phyloP scores from a whole-genome alignment of 2,888 invertebrate species.

The Bhutanitis thaidina region DNA sequence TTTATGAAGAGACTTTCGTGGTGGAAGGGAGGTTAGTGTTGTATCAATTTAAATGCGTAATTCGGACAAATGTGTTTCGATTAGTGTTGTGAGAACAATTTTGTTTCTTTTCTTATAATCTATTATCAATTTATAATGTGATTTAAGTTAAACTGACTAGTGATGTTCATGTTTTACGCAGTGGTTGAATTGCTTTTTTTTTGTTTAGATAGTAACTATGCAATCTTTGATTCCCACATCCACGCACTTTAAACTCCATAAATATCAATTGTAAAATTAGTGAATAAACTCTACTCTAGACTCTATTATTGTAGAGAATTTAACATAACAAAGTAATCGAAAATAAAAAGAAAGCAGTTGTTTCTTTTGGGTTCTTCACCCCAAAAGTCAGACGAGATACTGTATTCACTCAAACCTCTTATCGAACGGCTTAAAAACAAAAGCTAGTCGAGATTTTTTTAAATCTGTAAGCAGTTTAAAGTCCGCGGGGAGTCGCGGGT shows the following conservation, averaged over 20 bases:
- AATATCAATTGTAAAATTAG: too few species aligned
- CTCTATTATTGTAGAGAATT: too few species aligned
- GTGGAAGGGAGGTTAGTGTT: constrained; percentile 33
- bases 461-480: constrained; percentile 67
- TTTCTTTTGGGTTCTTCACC: neutral
- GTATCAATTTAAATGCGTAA: constrained; percentile 70
- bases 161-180: neutral
- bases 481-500: constrained; percentile 48
- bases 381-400: constrained; percentile 1
- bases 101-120: constrained; percentile 2
- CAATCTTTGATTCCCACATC: too few species aligned
- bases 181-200: neutral
- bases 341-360: too few species aligned
- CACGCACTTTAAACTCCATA: too few species aligned
- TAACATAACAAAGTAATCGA: too few species aligned
- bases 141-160: neutral
- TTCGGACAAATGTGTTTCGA: constrained; percentile 66
- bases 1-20: constrained; percentile 53
- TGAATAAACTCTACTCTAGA: too few species aligned
- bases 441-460: constrained; percentile 47
- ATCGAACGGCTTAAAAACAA: constrained; percentile 40
- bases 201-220: neutral
- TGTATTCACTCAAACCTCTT: constrained; percentile 33
- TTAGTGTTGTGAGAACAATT: constrained; percentile 18
- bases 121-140: constrained; percentile 14